Evolutionary conservation across 2,888 invertebrate genomes (phyloP), one percentile per base, ranked within the genome.

Genomic region (Pseudococcus viburni): DNA sequence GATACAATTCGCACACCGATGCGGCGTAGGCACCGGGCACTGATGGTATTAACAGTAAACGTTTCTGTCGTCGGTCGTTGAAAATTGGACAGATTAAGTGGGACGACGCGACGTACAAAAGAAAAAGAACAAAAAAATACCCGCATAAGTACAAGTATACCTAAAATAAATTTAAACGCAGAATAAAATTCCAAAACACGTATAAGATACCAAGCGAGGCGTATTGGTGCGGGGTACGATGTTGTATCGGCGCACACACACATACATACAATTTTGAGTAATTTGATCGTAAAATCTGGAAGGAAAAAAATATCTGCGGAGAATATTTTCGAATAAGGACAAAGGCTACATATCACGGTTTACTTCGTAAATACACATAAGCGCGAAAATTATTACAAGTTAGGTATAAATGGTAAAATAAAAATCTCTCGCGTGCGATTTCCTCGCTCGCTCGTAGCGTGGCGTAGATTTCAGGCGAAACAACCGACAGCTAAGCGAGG

Each of bases 161-260:
- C 42, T 15, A 73, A 15, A 33, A 33, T 22, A 73, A 73, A 73
- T 15, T 39, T 26, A 22, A 73, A 73, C 73, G 7, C 22, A 22
- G 73, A 73, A 73, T 33, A 73, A 26, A 73, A 73, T 55, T 55
- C 55, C 55, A n/a, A n/a, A 55, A 55, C 55, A 55, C n/a, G 55
- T 55, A 55, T n/a, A 55, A 55, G 15, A 55, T 55, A 55, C n/a
- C 51, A 4, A 9, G 51, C 11, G 11, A 6, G 26, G 26, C 26
- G 26, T 33, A 33, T 33, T 33, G 26, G 26, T 33, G 26, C 26
- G 3, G 26, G 26, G 26, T 33, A 33, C 26, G 26, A 33, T 33
- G 26, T 33, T 33, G 26, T 33, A 33, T 33, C 26, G 26, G 26
- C 3, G 3, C 26, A 33, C 46, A 46, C 1, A 46, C 17, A 15